Base-by-base conservation (phyloP, 1,140 invertebrate species). In the Araneus ventricosus region DNA sequence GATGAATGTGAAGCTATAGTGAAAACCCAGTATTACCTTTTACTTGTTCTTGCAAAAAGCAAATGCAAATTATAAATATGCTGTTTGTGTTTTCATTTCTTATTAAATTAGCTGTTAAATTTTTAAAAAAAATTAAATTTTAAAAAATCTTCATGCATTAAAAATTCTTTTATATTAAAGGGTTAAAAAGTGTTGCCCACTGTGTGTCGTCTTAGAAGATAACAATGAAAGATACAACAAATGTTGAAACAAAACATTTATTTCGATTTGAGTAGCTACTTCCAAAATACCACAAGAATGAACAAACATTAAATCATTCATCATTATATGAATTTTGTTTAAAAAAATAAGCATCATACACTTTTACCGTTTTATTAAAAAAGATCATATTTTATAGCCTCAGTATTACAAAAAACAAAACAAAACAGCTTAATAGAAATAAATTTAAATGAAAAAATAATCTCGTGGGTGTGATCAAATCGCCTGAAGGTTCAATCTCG, bases 191-290 rank as follows among this genome's bases (percentile, higher is more conserved):
- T 14, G 45, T n/a, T 63, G 4, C 7, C 6, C 59, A 63, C 22
- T 63, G 6, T 63, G 1, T n/a, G 59, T 8, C 1, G 59, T 70
- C 10, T 14, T 70, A 4, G 27, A 30, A 70, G 8, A 70, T 30
- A 70, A 70, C 20, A 61, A 61, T 6, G 20, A 63, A 75, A 22
- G 20, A 37, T 34, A 20, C 6, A 30, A 37, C 14, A 67, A 75
- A 34, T 34, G 14, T 75, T 17, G 70, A 75, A 75, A 37, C 70
- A 75, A 75, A 75, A 75, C 70, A 75, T 75, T 75, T 75, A 37
- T 75, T 75, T 75, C 70, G 20, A 20, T 17, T 75, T 75, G 34
- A 75, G 37, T 75, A 63, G 59, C 59, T 75, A 75, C 22, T 75
- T 75, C 70, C 70, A 75, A 34, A 20, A 34, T 37, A 75, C 70